phyloP scores from a whole-genome alignment of 2,888 invertebrate genomes.

The Sicus ferrugineus region DNA sequence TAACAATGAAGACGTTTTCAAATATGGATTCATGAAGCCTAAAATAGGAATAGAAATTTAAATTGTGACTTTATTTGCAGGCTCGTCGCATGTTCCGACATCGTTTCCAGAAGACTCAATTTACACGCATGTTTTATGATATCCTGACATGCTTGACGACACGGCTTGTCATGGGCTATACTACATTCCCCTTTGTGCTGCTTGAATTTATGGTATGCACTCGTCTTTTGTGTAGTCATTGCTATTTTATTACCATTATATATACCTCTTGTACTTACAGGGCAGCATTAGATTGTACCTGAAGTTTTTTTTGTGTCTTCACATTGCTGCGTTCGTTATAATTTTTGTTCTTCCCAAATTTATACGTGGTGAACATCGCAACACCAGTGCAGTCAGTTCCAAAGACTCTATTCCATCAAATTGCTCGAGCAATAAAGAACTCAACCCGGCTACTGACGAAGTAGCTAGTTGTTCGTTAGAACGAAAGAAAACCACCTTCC shows the following conservation, averaged over 20 bases:
- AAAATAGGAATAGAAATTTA: no score
- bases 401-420: constrained; percentile 26
- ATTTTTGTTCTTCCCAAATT: constrained; percentile 61
- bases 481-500: background rate
- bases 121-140: constrained; percentile 81
- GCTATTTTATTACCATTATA: background rate
- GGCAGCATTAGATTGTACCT: constrained; percentile 68
- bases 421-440: constrained; percentile 35
- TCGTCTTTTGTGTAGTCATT: background rate
- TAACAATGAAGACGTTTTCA: background rate
- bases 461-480: background rate
- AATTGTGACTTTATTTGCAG: constrained; percentile 64
- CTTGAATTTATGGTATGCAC: constrained; percentile 81
- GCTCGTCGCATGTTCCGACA: constrained; percentile 82
- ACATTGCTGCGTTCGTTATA: constrained; percentile 60
- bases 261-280: constrained; percentile 55
- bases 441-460: background rate
- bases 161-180: constrained; percentile 85
- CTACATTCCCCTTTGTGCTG: constrained; percentile 90
- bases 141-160: constrained; percentile 81
- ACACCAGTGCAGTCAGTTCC: constrained; percentile 13
- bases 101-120: constrained; percentile 74
- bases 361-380: constrained; percentile 56
- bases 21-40: background rate
- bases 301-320: constrained; percentile 66